A percentile compares a stretch with the other conserved stretches of the same genome.
Conservation (phyloP, 1,140 invertebrate genomes). For the Macrocentrus cingulum region DNA sequence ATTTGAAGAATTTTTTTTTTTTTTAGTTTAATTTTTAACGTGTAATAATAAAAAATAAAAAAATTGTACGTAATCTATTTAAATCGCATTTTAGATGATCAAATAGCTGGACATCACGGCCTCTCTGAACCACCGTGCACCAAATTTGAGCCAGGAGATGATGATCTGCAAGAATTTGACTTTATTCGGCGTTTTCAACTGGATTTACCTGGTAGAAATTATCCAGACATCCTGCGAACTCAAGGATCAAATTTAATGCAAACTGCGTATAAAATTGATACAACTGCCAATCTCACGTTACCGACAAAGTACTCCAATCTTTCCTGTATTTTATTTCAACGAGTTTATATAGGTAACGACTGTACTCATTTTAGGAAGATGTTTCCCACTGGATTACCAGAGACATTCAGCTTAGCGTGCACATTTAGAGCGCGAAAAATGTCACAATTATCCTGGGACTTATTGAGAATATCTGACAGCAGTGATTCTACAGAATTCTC, state of each 20-base stretch:
- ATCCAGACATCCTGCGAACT: slow-evolving; percentile 69
- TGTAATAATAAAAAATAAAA: no score
- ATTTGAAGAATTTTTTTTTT: no score
- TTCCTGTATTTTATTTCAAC: background rate
- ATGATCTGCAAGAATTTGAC: slow-evolving; percentile 77
- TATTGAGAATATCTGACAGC: slow-evolving; percentile 68
- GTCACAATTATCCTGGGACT: slow-evolving; percentile 68
- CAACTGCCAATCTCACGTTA: slow-evolving; percentile 69
- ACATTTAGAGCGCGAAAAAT: slow-evolving; percentile 66
- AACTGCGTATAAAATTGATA: slow-evolving; percentile 74
- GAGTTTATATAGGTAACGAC: background rate
- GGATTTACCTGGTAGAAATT: slow-evolving; percentile 65
- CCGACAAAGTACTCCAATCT: slow-evolving; percentile 64
- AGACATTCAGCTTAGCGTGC: slow-evolving; percentile 72
- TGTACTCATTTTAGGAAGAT: slow-evolving; percentile 57
- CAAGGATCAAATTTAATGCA: slow-evolving; percentile 74
- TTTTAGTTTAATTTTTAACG: no score
- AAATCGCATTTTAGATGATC: no score
- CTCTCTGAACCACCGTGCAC: slow-evolving; percentile 62
- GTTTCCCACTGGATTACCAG: slow-evolving; percentile 69
- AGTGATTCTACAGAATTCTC: slow-evolving; percentile 67
- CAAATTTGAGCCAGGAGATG: slow-evolving; percentile 68
- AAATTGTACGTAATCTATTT: no score
- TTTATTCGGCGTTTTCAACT: slow-evolving; percentile 75
- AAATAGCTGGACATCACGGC: no score